Conservation (phyloP, 2,888 invertebrate species). For the Amorpha juglandis region DNA sequence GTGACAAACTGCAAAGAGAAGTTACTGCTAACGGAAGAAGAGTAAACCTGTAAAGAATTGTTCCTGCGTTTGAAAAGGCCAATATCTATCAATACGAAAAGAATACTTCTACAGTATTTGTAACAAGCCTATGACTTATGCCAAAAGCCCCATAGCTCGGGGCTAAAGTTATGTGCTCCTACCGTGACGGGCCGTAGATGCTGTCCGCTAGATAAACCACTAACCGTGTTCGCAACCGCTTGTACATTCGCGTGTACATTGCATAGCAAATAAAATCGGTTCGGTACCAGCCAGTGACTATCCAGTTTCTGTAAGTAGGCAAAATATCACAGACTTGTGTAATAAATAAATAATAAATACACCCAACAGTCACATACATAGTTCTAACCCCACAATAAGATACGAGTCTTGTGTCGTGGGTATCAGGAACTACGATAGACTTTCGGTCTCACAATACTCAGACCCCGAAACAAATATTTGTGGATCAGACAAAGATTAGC, state of each 20-base stretch:
- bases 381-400: too few relatives aligned
- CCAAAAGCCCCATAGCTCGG: slow-evolving; percentile 5
- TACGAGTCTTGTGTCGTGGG: too few relatives aligned
- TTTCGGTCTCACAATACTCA: too few relatives aligned
- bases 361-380: too few relatives aligned
- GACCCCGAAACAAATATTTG: too few relatives aligned
- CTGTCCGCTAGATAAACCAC: slow-evolving; percentile 50
- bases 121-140: not conserved
- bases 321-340: not conserved
- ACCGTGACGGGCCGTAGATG: slow-evolving; percentile 59
- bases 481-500: too few relatives aligned
- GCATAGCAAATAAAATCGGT: not conserved
- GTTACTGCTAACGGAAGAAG: too few relatives aligned
- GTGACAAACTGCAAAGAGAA: too few relatives aligned
- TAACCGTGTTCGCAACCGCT: slow-evolving; percentile 44
- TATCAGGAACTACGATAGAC: too few relatives aligned
- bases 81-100: not conserved
- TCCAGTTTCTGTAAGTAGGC: not conserved
- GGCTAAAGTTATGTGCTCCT: slow-evolving; percentile 37
- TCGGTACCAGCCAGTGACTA: not conserved
- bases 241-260: slow-evolving; percentile 33
- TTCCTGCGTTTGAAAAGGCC: too few relatives aligned
- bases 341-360: too few relatives aligned
- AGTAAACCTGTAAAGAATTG: too few relatives aligned
- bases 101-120: not conserved